These are phyloP conservation scores for Oplegnathus fasciatus DNA, from an alignment of 2,113 vertebrate species.

Conservation along the genomic window DNA sequence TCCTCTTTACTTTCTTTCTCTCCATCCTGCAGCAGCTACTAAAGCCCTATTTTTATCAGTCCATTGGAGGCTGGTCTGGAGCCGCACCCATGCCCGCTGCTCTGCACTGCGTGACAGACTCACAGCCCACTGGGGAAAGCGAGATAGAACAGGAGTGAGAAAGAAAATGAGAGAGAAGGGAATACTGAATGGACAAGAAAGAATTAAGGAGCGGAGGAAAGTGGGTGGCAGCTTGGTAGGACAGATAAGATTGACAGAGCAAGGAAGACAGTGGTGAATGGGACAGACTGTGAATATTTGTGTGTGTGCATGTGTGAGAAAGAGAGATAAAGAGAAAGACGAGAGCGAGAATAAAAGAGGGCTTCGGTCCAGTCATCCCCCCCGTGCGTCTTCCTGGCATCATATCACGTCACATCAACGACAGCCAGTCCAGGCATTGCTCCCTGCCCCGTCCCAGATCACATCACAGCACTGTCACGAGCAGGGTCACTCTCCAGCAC, in stretches of 20 bases:
- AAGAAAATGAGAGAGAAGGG: conserved; percentile 56
- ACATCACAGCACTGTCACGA: conserved; percentile 59
- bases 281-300: conserved; percentile 54
- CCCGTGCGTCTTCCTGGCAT: conserved; percentile 43
- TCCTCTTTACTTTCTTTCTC: conserved; percentile 23
- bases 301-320: conserved; percentile 49
- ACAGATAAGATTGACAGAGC: conserved; percentile 75
- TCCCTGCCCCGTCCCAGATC: conserved; percentile 42
- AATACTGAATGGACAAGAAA: conserved; percentile 65
- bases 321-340: conserved; percentile 55
- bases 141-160: conserved; percentile 57
- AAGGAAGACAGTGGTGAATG: conserved; percentile 56
- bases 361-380: conserved; percentile 45
- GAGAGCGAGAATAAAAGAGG: conserved; percentile 42
- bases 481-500: conserved; percentile 65
- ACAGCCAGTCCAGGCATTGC: conserved; percentile 42
- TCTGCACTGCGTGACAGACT: conserved; percentile 73
- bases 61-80: conserved; percentile 49
- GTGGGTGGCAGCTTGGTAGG: conserved; percentile 73
- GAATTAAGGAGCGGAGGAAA: conserved; percentile 67
- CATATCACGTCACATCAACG: conserved; percentile 52
- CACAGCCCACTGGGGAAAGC: conserved; percentile 48
- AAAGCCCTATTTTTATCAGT: conserved; percentile 70
- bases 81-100: conserved; percentile 64
- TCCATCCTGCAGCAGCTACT: conserved; percentile 64